Base-by-base conservation (phyloP, 2,797 vertebrate species). In the Garrulus glandarius region DNA sequence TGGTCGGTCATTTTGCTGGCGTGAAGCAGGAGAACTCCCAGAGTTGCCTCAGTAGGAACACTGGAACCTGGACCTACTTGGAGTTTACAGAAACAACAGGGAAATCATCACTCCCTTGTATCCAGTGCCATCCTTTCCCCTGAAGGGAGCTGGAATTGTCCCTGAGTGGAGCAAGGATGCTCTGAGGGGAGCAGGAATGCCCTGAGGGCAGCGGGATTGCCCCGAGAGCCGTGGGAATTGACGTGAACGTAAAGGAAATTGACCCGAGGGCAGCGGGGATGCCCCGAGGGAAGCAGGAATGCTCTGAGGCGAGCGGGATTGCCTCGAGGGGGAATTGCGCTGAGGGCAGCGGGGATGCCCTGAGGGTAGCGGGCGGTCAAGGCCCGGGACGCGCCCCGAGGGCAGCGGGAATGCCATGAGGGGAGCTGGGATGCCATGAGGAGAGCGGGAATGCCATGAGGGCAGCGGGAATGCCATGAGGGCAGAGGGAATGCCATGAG, bases 361-460 rank as follows among this genome's bases (percentile, higher is more conserved):
- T 32, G n/a, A 49, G 36, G 44, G n/a, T 0, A 32, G n/a, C 15
- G 16, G 43, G 43, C 5, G 3, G 43, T 6, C 43, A 20, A 44
- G 43, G 43, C 43, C 20, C 19, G 43, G 19, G 43, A 20, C 19
- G 43, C 6, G 39, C 23, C 30, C 41, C 2, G 50, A 68, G 21
- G 55, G 26, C 0, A 36, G 21, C 7, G 15, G 34, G 17, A 10
- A 49, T 47, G 43, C 20, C 30, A 16, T 5, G 30, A 60, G 36
- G 43, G n/a, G 1, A 6, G 26, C 37, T 10, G 37, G 37, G 37
- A 12, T 9, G n/a, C 72, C 87, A 8, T 9, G 27, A 49, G 36
- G 44, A 26, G 0, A 26, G n/a, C 13, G 6, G 29, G 61, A 1
- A 2, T 11, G 39, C 30, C 30, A 36, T 10, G 19, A 67, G 36